Evolutionary conservation across 2,797 vertebrate genomes (phyloP), one percentile per base, ranked within the genome.

Genomic region (Nannoperca australis): DNA sequence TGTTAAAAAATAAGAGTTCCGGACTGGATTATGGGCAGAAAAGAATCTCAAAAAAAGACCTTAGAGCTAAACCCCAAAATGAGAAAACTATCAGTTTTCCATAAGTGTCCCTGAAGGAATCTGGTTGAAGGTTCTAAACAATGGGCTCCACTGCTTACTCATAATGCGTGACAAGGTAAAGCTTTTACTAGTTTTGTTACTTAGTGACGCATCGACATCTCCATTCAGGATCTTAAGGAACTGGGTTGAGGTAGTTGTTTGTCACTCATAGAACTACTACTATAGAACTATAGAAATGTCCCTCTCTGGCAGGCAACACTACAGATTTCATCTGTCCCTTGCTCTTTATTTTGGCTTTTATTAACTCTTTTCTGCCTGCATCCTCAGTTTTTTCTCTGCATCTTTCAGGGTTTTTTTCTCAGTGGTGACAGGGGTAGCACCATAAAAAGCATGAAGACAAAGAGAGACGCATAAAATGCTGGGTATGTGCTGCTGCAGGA

Each of bases 301-400:
- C 12, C 24, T 51, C 6, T 50, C 34, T 40, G 32, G 4, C 45
- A 38, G 49, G 18, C 30, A 55, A 42, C 13, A 18, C 20, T 8
- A 30, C 9, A 27, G n/a, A 24, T 30, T n/a, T 34, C 13, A 5
- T 38, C 47, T 36, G 9, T 49, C 50, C 32, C 17, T 24, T 27
- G 18, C 7, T 20, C 12, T 51, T 44, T 0, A 17, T 27, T 42
- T 59, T 22, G n/a, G 18, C 60, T 62, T 13, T 36, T 4, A 18
- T 58, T 3, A 65, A 61, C 44, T 50, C 4, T 47, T 59, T 24
- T 55, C 24, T 58, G 1, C 14, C 12, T 58, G 8, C 38, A 4
- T 9, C 12, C 44, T 42, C 49, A 50, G 40, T 36, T 74, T 70
- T 68, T 42, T 11, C 10, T 55, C 63, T 40, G 32, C 18, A 60